Conservation (phyloP, 2,797 vertebrate species). For the Enteromius viviparus region DNA sequence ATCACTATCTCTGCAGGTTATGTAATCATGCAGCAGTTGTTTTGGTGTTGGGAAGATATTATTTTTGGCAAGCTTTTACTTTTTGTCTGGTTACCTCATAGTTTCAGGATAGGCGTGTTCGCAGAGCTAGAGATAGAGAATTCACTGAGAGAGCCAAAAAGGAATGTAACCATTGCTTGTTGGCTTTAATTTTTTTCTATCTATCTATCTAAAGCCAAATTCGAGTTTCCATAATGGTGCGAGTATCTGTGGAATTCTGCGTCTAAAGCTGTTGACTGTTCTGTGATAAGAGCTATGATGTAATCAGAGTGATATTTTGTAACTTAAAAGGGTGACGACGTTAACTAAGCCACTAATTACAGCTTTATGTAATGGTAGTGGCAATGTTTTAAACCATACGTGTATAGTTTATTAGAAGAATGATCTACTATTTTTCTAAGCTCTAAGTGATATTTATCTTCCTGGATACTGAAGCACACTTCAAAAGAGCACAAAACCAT, state of each 20-base stretch:
- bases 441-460: not conserved
- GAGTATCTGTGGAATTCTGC: slow-evolving; percentile 29
- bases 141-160: slow-evolving; percentile 9
- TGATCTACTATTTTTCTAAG: slow-evolving; percentile 1
- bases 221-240: not conserved
- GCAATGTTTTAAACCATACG: not conserved
- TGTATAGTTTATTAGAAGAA: slow-evolving; percentile 7
- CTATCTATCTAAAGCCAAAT: not conserved
- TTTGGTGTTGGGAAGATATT: slow-evolving; percentile 33
- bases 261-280: slow-evolving; percentile 10
- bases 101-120: slow-evolving; percentile 61
- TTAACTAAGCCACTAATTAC: slow-evolving; percentile 9
- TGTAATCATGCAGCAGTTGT: slow-evolving; percentile 54
- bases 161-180: slow-evolving; percentile 8
- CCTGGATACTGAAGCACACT: not conserved
- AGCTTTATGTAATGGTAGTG: slow-evolving; percentile 26
- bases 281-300: slow-evolving; percentile 3
- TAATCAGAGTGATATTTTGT: not conserved
- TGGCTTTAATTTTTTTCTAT: not conserved
- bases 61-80: slow-evolving; percentile 39
- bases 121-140: slow-evolving; percentile 39
- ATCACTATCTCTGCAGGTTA: slow-evolving; percentile 40
- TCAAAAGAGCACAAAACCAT: not conserved
- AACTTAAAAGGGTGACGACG: not conserved
- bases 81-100: slow-evolving; percentile 54